Evolutionary conservation across 2,888 invertebrate genomes (phyloP), one percentile per base, ranked within the genome.

Genomic region (Stenchaetothrips biformis): DNA sequence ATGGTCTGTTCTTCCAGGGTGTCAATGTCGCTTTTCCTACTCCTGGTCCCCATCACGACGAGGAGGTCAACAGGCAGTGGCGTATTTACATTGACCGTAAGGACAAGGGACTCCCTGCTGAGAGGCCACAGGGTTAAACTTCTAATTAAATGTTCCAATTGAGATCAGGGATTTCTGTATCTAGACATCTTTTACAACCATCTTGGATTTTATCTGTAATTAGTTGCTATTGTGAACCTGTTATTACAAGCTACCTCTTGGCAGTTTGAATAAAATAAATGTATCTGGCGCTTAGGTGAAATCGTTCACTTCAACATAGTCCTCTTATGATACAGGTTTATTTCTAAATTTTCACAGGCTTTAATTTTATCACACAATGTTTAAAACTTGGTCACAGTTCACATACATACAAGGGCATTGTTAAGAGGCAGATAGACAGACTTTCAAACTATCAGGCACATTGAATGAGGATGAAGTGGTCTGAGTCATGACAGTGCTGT

Each of bases 321-420:
- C 16, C 13, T 67, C 11, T 74, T 25, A 21, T 74, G 25, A 11
- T 25, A 21, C 21, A 8, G 7, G 11, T 74, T 74, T 25, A 74
- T 74, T 25, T 25, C 11, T 74, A 21, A 9, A 74, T 21, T 74
- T 74, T 74, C 67, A 74, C 67, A 74, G 67, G 21, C 25, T 25
- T 21, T 37, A 11, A 8, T 9, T 74, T 8, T 74, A 74, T 74
- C 67, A 74, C 67, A 74, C 67, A 74, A 21, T 74, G 67, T 74
- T 37, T 74, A 53, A 53, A 53, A 53, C 53, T 53, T 53, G 67
- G 67, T 74, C 67, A 74, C 67, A 74, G 25, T n/a, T 21, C 21
- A 74, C 53, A 18, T 53, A 18, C 16, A 4, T 11, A 74, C 25
- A 74, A 53, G 8, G 67, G 25, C 25, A 74, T 9, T 25, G 11